Base-by-base conservation (phyloP, 1,140 invertebrate species). In the Hyphantria cunea region DNA sequence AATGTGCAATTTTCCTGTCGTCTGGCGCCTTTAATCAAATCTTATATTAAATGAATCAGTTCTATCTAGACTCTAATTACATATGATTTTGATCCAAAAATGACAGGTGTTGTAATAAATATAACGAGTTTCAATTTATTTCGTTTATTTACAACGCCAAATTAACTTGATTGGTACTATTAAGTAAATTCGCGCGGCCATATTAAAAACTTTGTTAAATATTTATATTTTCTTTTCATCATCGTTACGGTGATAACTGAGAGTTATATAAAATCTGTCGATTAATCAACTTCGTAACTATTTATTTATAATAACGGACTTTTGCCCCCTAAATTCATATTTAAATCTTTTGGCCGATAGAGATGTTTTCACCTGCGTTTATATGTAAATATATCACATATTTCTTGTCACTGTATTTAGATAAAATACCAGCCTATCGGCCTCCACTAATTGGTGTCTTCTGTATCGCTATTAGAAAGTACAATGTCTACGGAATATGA, bases 141-240 rank as follows among this genome's bases (percentile, higher is more conserved):
- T 41, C 12, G 37, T 52, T 37, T 17, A 53, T 41, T 17, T 41
- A 53, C 51, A 53, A 53, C 51, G 51, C 37, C 25, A 15, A 33
- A 54, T 54, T 44, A 42, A 42, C 17, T 54, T 54, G 17, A 54
- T 44, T 44, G 39, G 3, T 25, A n/a, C 42, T 42, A n/a, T 42
- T 42, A 42, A 42, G 17, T 17, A 7, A 25, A 17, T 25, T 14
- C 9, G 17, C 14, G 42, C 42, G n/a, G 14, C n/a, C n/a, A 45
- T 47, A 17, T 44, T 12, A 44, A 13, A 44, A n/a, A 47, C 13
- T 42, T 42, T 42, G 39, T 42, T 54, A 31, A 25, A 44, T 31
- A 54, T 54, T 54, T 42, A 42, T 47, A 25, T 25, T 8, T 47
- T 5, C 1, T 47, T 47, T 47, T 47, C 45, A 47, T 47, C 14